Evolutionary conservation across 2,113 vertebrate genomes (phyloP), one percentile per base, ranked within the genome.

Genomic region (Anas platyrhynchos): DNA sequence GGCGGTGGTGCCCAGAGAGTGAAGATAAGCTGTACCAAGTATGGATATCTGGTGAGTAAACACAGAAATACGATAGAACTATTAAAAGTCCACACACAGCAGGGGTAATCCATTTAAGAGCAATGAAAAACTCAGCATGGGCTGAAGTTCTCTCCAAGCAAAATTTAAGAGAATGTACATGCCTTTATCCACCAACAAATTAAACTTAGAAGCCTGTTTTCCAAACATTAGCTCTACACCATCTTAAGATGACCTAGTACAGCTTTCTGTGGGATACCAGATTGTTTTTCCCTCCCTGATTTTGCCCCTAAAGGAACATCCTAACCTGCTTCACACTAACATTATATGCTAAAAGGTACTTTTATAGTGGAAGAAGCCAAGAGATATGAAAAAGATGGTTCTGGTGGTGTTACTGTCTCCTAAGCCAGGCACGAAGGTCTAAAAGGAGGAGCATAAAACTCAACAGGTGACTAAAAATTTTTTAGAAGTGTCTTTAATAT

Each of bases 81-180:
- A 95, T 79, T 78, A 88, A 88, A 85, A 78, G 74, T 54, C 72
- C 86, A 89, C 46, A 78, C 44, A 56, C 44, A 69, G 68, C 86
- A 48, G 48, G 69, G 34, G 9, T 12, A 63, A 79, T 62, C 44
- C 67, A 93, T 62, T 62, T 66, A 83, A 81, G 46, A 93, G 31
- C 31, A 38, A 68, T 20, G 66, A 91, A 93, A 89, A 85, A 67
- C 86, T 68, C 85, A 93, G 91, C 85, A 46, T 22, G 75, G 48
- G 27, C 27, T 71, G 38, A 81, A 89, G 58, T 52, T 76, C 38
- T n/a, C 48, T 65, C 68, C 54, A 29, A 74, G 84, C 25, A 83
- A 79, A 88, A 74, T 62, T 41, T 59, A 74, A 76, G 43, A 89
- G 43, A 80, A 92, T 83, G 73, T 25, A 43, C 14, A 43, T 14